phyloP scores from a whole-genome alignment of 2,888 invertebrate species.

The Fabriciana adippe region DNA sequence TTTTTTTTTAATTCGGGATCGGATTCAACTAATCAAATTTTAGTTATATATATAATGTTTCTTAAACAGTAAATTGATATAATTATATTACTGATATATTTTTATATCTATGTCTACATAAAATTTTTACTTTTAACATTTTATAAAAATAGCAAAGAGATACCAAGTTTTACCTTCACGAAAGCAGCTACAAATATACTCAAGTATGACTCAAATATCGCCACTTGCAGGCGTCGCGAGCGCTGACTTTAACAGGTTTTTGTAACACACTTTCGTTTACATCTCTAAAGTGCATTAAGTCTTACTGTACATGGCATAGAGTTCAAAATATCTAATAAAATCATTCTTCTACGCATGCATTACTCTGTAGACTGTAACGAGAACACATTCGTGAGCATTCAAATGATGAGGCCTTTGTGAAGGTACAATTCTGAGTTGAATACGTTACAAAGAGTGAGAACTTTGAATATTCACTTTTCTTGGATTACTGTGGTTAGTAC shows the following conservation, averaged over 20 bases:
- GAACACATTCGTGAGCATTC: constrained; percentile 40
- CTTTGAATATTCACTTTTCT: constrained; percentile 32
- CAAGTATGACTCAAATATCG: constrained; percentile 56
- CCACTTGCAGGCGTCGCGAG: constrained; percentile 70
- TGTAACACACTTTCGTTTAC: constrained; percentile 13
- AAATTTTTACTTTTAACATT: too few relatives aligned
- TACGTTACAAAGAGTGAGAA: constrained; percentile 34
- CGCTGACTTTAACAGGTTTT: constrained; percentile 49
- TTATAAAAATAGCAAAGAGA: too few relatives aligned
- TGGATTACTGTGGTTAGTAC: constrained; percentile 18
- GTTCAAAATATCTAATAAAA: constrained; percentile 18
- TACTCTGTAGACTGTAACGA: constrained; percentile 26
- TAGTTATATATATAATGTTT: background rate
- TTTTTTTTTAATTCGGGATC: too few relatives aligned
- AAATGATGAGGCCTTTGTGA: constrained; percentile 43
- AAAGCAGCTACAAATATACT: constrained; percentile 51
- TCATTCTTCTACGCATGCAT: constrained; percentile 3
- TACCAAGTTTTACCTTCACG: background rate
- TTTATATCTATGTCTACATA: too few relatives aligned
- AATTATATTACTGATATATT: too few relatives aligned
- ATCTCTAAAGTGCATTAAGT: constrained; percentile 3
- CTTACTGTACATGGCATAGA: constrained; percentile 15
- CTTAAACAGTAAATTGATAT: background rate
- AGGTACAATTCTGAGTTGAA: constrained; percentile 41
- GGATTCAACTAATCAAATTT: background rate